Evolutionary conservation across 2,113 vertebrate species (phyloP).

Genomic region (Agapornis roseicollis): DNA sequence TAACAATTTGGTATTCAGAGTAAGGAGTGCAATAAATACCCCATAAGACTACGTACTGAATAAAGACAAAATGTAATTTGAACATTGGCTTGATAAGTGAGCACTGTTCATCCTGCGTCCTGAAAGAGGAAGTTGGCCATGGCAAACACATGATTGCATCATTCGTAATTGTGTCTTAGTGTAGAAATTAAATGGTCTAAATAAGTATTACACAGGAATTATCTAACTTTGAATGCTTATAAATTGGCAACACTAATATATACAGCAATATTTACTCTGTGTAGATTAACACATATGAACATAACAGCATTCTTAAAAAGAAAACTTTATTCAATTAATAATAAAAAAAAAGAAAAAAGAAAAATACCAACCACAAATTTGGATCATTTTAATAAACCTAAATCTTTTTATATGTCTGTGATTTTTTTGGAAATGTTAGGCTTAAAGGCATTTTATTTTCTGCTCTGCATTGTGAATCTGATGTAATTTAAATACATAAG

Average conservation of each 20-base stretch:
- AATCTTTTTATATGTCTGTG: not conserved
- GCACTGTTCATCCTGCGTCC: not conserved
- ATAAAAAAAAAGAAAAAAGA: not conserved
- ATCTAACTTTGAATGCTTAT: not conserved
- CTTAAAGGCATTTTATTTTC: slow-evolving; percentile 59
- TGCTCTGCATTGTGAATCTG: slow-evolving; percentile 35
- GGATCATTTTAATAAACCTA: not conserved
- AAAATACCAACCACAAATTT: not conserved
- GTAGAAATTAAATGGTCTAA: not conserved
- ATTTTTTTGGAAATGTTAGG: slow-evolving; percentile 24
- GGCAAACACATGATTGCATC: not conserved
- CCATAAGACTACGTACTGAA: not conserved
- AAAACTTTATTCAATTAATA: not conserved
- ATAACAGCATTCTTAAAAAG: not conserved
- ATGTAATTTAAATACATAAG: slow-evolving; percentile 57
- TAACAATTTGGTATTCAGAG: not conserved
- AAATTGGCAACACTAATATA: not conserved
- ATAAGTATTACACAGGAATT: not conserved
- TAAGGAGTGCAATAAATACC: not conserved
- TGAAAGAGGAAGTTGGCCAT: not conserved
- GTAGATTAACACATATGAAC: not conserved
- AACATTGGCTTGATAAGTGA: not conserved
- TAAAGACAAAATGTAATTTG: not conserved
- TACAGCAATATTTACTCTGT: not conserved
- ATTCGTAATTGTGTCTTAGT: not conserved